Conservation (phyloP, 92 coral and sea anemone genomes). For the Isaurus tuberculatus region DNA sequence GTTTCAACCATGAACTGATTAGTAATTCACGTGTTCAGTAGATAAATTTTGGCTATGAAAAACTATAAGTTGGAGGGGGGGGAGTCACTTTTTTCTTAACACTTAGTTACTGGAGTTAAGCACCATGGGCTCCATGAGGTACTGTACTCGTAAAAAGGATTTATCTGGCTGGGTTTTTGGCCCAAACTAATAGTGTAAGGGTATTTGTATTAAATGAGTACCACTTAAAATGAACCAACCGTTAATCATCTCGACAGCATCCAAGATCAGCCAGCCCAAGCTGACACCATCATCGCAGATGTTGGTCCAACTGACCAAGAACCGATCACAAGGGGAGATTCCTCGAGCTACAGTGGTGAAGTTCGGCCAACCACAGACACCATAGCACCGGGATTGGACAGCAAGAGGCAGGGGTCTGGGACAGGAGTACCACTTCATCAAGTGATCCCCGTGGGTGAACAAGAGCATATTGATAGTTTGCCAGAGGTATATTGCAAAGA, state of each 20-base stretch:
- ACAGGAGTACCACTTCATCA: constrained; percentile 14
- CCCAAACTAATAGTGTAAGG: too few relatives aligned
- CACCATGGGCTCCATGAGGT: too few relatives aligned
- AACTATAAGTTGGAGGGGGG: too few relatives aligned
- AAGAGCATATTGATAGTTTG: constrained; percentile 28
- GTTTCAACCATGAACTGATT: too few relatives aligned
- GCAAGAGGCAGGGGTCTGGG: constrained; percentile 15
- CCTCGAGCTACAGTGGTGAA: not conserved
- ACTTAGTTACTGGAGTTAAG: too few relatives aligned
- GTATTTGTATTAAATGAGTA: not conserved
- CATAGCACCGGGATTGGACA: not conserved
- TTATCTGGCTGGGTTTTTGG: too few relatives aligned
- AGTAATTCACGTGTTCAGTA: too few relatives aligned
- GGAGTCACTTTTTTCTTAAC: too few relatives aligned
- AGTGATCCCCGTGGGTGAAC: constrained; percentile 30
- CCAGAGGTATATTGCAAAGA: constrained; percentile 24
- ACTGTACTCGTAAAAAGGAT: too few relatives aligned
- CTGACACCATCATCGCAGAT: constrained; percentile 24
- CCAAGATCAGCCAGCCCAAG: constrained; percentile 22
- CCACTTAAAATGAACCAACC: not conserved
- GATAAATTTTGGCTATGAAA: too few relatives aligned
- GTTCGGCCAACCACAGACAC: not conserved
- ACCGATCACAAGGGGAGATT: not conserved
- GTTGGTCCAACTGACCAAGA: constrained; percentile 19
- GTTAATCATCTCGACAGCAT: constrained; percentile 28